Base-by-base conservation (phyloP, 2,888 invertebrate genomes). In the Unio delphinus region DNA sequence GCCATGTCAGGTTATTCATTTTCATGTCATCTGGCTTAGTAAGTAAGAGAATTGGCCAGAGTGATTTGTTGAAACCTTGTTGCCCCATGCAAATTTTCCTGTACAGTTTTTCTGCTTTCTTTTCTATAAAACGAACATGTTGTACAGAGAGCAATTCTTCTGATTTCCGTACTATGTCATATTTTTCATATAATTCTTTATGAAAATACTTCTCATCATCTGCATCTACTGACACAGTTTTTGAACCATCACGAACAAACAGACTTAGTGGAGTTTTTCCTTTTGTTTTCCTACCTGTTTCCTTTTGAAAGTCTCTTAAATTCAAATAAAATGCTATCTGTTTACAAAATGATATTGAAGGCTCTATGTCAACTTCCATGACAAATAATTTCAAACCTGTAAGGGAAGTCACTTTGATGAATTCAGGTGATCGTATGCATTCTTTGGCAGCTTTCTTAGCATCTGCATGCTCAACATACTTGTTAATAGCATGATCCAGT, bases 341-440 rank as follows among this genome's bases (percentile, higher is more conserved):
- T 28, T 30, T 30, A 45, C 67, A 67, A 23, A 60, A 17, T 26
- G 7, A 17, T n/a, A 15, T 28, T 34, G 30, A 62, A 20, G 67
- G 61, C 23, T 67, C 57, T 34, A 67, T 45, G 62, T 67, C 67
- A 28, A 67, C 62, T 55, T 67, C 67, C 62, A 67, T 62, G 15
- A 67, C 67, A 67, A 34, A 67, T 18, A 56, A 55, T 20, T 23
- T 61, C 11, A 55, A 5, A 55, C 28, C 34, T 4, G 55, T 62
- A 5, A 26, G 28, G 23, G 55, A 30, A 23, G 55, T 20, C 8
- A 67, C 67, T 62, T 57, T 2, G 3, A 67, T 57, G 54, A 67
- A 67, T 57, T 30, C 55, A 7, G 67, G 67, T 5, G 61, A 28
- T 7, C 45, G n/a, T 30, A 67, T 59, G 26, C 70, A 70, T 54